These are phyloP conservation scores for Tenthredo distinguenda DNA, from an alignment of 2,888 invertebrate species.

Conservation along the genomic window DNA sequence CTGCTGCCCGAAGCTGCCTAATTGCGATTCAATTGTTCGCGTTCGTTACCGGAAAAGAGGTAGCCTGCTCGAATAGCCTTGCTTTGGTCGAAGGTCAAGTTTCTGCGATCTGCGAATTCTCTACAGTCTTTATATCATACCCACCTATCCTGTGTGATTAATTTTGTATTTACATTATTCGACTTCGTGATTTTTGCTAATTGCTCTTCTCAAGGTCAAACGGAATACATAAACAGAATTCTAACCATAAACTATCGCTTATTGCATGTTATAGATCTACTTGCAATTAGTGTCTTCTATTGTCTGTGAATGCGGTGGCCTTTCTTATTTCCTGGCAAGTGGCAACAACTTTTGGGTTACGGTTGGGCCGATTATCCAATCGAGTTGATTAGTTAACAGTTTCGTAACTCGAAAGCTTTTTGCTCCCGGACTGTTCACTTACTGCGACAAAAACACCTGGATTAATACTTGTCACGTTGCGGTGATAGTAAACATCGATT, in stretches of 20 bases:
- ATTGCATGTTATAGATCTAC: background rate
- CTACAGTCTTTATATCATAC: background rate
- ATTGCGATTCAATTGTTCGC: slow-evolving; percentile 28
- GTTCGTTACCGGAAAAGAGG: background rate
- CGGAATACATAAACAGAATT: background rate
- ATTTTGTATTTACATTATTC: background rate
- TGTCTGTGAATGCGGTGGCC: background rate
- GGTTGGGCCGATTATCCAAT: background rate
- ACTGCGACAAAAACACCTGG: background rate
- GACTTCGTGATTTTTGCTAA: background rate
- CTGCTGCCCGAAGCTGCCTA: background rate
- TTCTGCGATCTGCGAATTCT: background rate
- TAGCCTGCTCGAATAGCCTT: slow-evolving; percentile 3
- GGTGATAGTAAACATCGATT: background rate
- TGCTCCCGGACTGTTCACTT: background rate
- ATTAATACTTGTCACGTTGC: background rate
- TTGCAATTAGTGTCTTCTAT: background rate
- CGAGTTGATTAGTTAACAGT: background rate
- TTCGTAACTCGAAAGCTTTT: background rate
- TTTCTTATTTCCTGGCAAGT: background rate
- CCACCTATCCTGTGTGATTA: background rate
- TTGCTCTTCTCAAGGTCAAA: background rate
- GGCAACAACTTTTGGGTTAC: background rate
- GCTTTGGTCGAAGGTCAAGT: slow-evolving; percentile 25
- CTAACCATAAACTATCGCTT: background rate